Evolutionary conservation across 1,140 invertebrate species (phyloP), one percentile per base, ranked within the genome.

Genomic region (Drosophila nigromelanica): DNA sequence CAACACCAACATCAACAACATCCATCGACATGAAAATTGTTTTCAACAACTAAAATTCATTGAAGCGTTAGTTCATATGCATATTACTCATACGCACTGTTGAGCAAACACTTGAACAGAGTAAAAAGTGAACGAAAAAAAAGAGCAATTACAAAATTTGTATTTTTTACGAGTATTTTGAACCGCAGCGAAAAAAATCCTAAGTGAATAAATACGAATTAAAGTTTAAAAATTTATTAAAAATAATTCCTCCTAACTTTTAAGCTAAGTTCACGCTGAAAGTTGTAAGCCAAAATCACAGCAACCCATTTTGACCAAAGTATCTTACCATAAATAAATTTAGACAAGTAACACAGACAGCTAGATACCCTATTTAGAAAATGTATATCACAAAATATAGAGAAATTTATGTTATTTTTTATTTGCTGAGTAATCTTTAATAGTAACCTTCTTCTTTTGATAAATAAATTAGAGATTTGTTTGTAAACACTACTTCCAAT

Each of bases 81-180:
- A 82, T 69, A 78, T 78, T 81, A 76, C 71, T 75, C 70, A 81
- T 86, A 78, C 66, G 78, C 70, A 69, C 52, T 54, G 75, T 87
- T 86, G 54, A 60, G 55, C 78, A 78, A 58, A 50, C 62, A 64
- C 61, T 61, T 64, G 67, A 60, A 33, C 15, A 67, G 56, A 66
- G 61, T 55, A 10, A 7, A 35, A 35, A 35, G 33, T 35, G 7
- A 35, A 35, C 33, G 5, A 52, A 43, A 35, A 45, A 10, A 33
- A 47, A 33, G 48, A 64, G 15, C 12, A 27, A 18, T 11, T 10
- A 12, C 27, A 59, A 59, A 45, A 21, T 59, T 45, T 27, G n/a
- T 37, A 3, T 15, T 14, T 5, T 11, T 24, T 14, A 14, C 10
- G n/a, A 15, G 5, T 7, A 4, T 40, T 55, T 40, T 27, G 7